Base-by-base conservation (phyloP, 92 coral and sea anemone genomes). In the Bergia puertoricense region DNA sequence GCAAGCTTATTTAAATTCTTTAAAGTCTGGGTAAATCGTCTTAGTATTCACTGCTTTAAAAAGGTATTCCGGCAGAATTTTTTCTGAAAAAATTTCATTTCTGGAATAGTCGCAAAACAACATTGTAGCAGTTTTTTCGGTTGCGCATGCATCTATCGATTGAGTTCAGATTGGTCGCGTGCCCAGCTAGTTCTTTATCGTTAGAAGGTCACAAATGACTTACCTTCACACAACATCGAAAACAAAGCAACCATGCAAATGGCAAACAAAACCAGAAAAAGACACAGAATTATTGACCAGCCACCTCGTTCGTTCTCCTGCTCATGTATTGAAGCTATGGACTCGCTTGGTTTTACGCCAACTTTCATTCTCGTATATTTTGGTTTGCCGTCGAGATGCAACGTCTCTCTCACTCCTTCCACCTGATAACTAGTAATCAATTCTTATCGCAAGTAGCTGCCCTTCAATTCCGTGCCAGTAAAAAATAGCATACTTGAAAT, bases 241-340 rank as follows among this genome's bases (percentile, higher is more conserved):
- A 80, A 56, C 45, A 80, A 15, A 40, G 85, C 85, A 38, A 57
- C 50, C 45, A 57, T 30, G 85, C 85, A 54, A 14, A 80, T 62
- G 18, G 85, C 67, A 5, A 80, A 36, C 85, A 80, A 54, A 38
- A 56, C 85, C 66, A 80, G 72, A 62, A 80, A 62, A 80, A 80
- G 37, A 2, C 85, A 80, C 8, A 80, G 46, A 57, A 80, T 14
- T 15, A 56, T 14, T 41, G 72, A 80, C 85, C 85, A 57, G n/a
- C 73, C 71, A 16, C 72, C 68, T 57, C 73, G 66, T 80, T 57
- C 69, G 20, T 56, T 41, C 67, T 80, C 85, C 1, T 50, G 3
- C 13, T 80, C 72, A 50, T 43, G 23, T 9, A 80, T 30, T 8
- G 85, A 54, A 39, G 38, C 48, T 39, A 80, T 57, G 15, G 85